Evolutionary conservation across 2,888 invertebrate genomes (phyloP), one percentile per base, ranked within the genome.

Genomic region (Mythimna albipuncta): DNA sequence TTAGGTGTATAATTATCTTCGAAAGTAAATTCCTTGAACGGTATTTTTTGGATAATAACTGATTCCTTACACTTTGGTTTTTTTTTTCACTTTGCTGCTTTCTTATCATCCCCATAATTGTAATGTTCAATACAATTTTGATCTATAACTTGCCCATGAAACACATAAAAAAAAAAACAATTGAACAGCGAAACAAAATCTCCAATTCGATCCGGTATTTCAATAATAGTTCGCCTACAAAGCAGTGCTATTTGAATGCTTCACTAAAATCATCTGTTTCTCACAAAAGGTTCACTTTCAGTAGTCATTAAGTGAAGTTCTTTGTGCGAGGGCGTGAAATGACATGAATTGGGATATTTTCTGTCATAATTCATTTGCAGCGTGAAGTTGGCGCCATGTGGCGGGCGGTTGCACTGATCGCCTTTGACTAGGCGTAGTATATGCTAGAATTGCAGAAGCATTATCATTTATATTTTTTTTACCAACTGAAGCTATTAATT

Each of bases 371-470:
- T 91, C 86, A 90, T 88, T 88, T 72, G 83, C 68, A 90, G 84
- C 93, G 92, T 93, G 91, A 93, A 90, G 88, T 84, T 88, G 92
- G 94, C 94, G 93, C 94, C 94, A 93, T 92, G 89, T 93, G 94
- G 92, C 87, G 85, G 84, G 78, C 86, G 85, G 88, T 89, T 87
- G 83, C 68, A 63, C 72, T 81, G 67, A 80, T 64, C 59, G 80
- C 79, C 81, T 87, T 81, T 59, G 73, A 82, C 87, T 84, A 72
- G n/a, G 38, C 16, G 55, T 66, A 87, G 91, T 89, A 89, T 82
- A 85, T 71, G 72, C 10, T 55, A 26, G 11, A 50, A 47, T 70
- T 62, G 13, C 6, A 70, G 81, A 79, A 19, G 9, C 4, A n/a
- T n/a, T 19, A 52, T 2, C 9, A 52, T n/a, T 52, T n/a, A 7